Evolutionary conservation across 2,113 vertebrate species (phyloP).

Genomic region (Cariama cristata): DNA sequence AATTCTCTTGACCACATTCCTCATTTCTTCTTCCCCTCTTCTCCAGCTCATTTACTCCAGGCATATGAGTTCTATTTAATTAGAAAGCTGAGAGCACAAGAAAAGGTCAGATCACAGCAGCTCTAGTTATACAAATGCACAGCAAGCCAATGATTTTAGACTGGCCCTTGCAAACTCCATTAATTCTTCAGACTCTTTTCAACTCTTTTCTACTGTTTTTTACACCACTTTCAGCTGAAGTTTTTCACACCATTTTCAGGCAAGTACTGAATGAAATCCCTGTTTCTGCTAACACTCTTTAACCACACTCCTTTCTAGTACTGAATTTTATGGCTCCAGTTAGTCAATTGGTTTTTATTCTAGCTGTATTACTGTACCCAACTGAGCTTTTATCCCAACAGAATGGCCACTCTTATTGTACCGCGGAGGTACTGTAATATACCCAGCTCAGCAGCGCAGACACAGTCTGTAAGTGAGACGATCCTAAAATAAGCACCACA

Average conservation of each 20-base stretch:
- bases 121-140: neutral
- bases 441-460: neutral
- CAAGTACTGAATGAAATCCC: neutral
- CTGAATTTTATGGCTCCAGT: neutral
- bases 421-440: neutral
- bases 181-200: neutral
- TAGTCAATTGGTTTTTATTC: neutral
- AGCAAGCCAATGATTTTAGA: neutral
- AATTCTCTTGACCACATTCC: neutral
- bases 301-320: neutral
- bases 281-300: neutral
- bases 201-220: neutral
- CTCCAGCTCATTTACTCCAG: neutral
- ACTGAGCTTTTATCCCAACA: neutral
- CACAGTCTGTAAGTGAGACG: neutral
- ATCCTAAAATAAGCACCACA: neutral
- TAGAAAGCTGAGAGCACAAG: neutral
- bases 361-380: neutral
- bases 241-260: neutral
- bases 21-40: neutral
- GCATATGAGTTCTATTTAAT: neutral
- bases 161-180: neutral
- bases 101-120: neutral
- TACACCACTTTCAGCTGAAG: neutral
- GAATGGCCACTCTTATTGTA: neutral